A percentile compares a stretch with the other conserved stretches of the same genome.
These are phyloP conservation scores for Tyto alba DNA, from an alignment of 2,113 vertebrate species.

Conservation along the genomic window DNA sequence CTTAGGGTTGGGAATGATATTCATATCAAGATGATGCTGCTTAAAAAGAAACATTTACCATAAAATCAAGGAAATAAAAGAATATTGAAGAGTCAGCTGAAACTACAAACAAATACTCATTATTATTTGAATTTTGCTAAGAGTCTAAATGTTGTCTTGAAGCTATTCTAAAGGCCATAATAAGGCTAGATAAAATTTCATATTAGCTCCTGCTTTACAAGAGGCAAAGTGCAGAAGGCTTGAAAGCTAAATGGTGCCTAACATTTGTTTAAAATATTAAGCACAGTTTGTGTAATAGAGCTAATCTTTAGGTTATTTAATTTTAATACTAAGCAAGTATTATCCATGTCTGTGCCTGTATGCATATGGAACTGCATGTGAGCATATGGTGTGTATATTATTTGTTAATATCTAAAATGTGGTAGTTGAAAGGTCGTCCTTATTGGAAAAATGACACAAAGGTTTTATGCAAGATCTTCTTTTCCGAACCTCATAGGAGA, in stretches of 20 bases:
- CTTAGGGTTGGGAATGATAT: not conserved
- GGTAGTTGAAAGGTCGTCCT: not conserved
- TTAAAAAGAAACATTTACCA: not conserved
- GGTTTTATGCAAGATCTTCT: not conserved
- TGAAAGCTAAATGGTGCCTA: not conserved
- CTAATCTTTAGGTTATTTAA: not conserved
- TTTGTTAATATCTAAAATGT: not conserved
- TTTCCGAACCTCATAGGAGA: not conserved
- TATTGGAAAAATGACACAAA: not conserved
- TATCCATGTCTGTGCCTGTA: not conserved
- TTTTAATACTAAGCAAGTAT: not conserved
- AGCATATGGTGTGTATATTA: not conserved
- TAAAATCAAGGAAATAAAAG: constrained; percentile 25
- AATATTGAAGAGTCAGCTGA: not conserved
- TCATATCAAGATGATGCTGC: not conserved
- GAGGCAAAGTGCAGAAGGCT: not conserved
- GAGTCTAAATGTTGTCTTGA: not conserved
- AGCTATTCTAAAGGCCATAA: not conserved
- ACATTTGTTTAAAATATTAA: not conserved
- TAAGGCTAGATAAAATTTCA: not conserved
- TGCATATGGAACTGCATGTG: not conserved
- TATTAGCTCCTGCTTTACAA: not conserved
- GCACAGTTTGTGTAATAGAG: not conserved
- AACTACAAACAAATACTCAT: not conserved
- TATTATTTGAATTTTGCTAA: not conserved